These are phyloP conservation scores for Atlantisia rogersi DNA, from an alignment of 2,113 vertebrate genomes.

Conservation along the genomic window DNA sequence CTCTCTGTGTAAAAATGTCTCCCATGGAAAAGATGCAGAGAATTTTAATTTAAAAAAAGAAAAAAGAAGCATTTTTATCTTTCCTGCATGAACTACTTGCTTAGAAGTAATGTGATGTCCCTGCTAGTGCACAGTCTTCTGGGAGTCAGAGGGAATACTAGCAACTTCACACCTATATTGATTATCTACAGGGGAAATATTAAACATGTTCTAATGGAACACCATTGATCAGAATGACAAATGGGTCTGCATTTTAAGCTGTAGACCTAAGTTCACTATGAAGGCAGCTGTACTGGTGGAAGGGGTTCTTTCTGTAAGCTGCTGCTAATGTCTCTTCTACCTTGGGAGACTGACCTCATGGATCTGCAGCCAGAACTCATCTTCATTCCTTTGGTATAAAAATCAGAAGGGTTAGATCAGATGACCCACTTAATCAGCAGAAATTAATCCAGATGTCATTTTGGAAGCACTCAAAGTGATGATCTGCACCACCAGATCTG, in stretches of 20 bases:
- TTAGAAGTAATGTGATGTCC: slow-evolving; percentile 74
- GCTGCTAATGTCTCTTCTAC: not conserved
- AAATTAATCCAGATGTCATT: not conserved
- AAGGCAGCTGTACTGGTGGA: not conserved
- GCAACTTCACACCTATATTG: slow-evolving; percentile 79
- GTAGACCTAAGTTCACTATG: not conserved
- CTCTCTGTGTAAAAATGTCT: not conserved
- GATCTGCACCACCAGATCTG: not conserved
- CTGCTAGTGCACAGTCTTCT: slow-evolving; percentile 65
- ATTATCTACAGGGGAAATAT: slow-evolving; percentile 67
- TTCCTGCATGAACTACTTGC: slow-evolving; percentile 59
- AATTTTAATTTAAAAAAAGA: not conserved
- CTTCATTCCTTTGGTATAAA: not conserved
- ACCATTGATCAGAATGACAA: not conserved
- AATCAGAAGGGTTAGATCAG: not conserved
- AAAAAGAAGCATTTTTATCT: not conserved
- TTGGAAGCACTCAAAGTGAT: rapidly evolving
- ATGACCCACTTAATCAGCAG: not conserved
- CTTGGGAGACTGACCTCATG: not conserved
- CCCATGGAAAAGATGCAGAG: not conserved
- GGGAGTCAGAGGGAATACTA: slow-evolving; percentile 53
- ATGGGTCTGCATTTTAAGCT: not conserved
- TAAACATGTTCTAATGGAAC: not conserved
- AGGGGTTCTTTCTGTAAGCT: not conserved
- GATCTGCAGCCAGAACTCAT: not conserved